phyloP scores from a whole-genome alignment of 2,888 invertebrate genomes.

The Lasius platythorax region DNA sequence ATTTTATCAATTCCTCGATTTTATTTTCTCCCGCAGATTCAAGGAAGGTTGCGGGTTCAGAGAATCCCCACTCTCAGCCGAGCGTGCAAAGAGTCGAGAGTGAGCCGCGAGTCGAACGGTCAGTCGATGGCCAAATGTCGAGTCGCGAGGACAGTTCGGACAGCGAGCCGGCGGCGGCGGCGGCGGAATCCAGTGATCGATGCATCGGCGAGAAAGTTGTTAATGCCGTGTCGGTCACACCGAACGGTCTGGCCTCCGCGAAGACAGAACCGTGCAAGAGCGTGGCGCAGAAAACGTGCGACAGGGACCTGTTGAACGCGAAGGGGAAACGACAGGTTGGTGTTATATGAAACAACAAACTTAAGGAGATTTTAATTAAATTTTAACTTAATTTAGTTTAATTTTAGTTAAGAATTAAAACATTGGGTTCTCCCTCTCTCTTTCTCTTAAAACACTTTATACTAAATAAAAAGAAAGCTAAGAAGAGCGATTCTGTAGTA shows the following conservation, averaged over 20 bases:
- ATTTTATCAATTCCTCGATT: constrained; percentile 8
- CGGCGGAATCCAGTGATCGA: neutral
- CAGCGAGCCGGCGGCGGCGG: constrained; percentile 63
- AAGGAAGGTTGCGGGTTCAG: constrained; percentile 62
- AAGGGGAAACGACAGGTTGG: constrained; percentile 63
- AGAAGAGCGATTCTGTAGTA: neutral
- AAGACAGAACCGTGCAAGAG: neutral
- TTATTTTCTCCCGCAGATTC: constrained; percentile 59
- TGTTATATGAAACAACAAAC: neutral
- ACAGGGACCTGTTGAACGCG: neutral
- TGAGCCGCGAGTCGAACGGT: constrained; percentile 57
- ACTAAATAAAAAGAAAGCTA: neutral
- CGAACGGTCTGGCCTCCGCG: neutral
- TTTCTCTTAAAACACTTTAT: neutral
- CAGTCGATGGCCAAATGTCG: constrained; percentile 83
- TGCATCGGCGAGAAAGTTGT: neutral
- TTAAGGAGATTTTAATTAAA: neutral
- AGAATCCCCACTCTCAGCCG: constrained; percentile 60
- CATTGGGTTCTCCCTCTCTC: neutral
- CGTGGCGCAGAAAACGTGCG: neutral
- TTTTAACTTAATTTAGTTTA: neutral
- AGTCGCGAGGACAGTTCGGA: constrained; percentile 81
- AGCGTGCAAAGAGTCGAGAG: constrained; percentile 52
- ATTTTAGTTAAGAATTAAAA: neutral
- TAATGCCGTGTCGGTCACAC: neutral